These are phyloP conservation scores for Bombus difficillimus DNA, from an alignment of 1,140 invertebrate species.

Conservation along the genomic window DNA sequence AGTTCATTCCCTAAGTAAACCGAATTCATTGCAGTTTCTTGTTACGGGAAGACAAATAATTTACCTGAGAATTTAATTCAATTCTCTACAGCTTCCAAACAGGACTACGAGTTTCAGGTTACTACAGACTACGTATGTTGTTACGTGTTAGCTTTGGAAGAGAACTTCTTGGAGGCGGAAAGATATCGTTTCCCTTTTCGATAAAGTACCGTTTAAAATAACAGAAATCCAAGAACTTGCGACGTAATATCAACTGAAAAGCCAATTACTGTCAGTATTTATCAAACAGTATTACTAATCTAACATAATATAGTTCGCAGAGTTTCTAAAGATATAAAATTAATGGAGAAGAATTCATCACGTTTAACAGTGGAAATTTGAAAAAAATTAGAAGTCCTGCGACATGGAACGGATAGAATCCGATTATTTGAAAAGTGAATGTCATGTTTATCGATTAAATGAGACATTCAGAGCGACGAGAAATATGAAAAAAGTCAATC, in stretches of 20 bases:
- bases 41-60: conserved; percentile 32
- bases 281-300: background rate
- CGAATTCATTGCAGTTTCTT: conserved; percentile 38
- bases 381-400: too few species aligned
- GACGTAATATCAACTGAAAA: background rate
- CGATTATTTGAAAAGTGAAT: background rate
- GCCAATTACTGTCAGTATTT: background rate
- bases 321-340: too few species aligned
- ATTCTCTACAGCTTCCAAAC: conserved; percentile 6
- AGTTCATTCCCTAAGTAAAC: conserved; percentile 18
- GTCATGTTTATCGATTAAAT: background rate
- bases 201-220: background rate
- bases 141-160: background rate
- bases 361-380: too few species aligned
- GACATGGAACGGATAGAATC: background rate
- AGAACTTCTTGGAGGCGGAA: background rate
- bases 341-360: too few species aligned
- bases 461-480: background rate
- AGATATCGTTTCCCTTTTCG: background rate
- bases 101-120: background rate
- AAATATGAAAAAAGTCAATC: background rate
- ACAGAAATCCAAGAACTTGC: too few species aligned
- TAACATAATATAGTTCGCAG: too few species aligned
- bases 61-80: conserved; percentile 32
- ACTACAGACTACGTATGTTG: too few species aligned